Percentiles rank a stretch among this genome's conserved stretches.
Evolutionary conservation across 2,888 invertebrate species (phyloP).

Genomic region (Xylota segnis): DNA sequence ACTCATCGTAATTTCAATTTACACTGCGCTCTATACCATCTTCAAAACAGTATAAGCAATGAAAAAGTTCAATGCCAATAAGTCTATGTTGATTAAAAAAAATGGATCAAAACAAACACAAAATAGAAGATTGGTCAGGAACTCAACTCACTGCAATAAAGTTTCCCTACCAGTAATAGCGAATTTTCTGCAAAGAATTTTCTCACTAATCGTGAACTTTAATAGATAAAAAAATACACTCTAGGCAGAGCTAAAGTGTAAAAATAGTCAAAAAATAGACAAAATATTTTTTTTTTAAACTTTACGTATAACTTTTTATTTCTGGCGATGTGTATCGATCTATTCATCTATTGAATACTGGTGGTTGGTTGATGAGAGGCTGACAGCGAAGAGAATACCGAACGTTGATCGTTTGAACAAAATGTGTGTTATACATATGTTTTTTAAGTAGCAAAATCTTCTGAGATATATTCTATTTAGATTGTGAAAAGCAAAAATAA

Average conservation of each 20-base stretch:
- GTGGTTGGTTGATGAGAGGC: conserved; percentile 57
- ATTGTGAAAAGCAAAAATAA: conserved; percentile 46
- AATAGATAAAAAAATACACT: conserved; percentile 40
- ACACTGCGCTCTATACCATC: neutral
- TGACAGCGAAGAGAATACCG: conserved; percentile 58
- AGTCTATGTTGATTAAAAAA: neutral
- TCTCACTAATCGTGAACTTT: conserved; percentile 22
- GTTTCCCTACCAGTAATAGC: conserved; percentile 3
- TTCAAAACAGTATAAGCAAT: neutral
- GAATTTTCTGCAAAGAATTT: neutral
- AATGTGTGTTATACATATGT: conserved; percentile 54
- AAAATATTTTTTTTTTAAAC: conserved; percentile 37
- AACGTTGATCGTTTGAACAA: conserved; percentile 34
- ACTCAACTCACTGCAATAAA: conserved; percentile 9
- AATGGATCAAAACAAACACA: neutral
- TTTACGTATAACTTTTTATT: conserved; percentile 63
- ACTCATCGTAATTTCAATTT: neutral
- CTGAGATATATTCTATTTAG: conserved; percentile 50
- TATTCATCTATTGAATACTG: conserved; percentile 64
- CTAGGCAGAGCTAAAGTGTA: conserved; percentile 50
- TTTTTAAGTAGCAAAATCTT: conserved; percentile 64
- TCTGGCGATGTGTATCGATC: conserved; percentile 73
- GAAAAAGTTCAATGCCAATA: conserved; percentile 12
- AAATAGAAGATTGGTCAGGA: neutral
- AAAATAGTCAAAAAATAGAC: conserved; percentile 67